Percentiles rank a stretch among this genome's conserved stretches.
Evolutionary conservation across 2,797 vertebrate species (phyloP).

Genomic region (Manis crassicaudata): DNA sequence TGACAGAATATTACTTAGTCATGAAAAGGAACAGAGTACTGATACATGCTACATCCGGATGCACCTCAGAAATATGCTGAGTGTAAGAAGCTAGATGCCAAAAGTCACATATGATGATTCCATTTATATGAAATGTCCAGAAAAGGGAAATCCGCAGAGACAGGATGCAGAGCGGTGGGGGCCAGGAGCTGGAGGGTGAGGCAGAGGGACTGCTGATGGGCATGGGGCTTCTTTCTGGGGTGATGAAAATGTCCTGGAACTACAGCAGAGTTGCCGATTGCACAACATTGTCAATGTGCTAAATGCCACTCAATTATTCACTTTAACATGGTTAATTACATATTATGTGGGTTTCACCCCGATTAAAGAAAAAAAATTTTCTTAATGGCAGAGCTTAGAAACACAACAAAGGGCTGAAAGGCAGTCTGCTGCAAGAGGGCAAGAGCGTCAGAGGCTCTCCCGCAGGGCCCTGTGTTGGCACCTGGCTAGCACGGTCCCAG

Average conservation of each 20-base stretch:
- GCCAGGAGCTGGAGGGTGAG: neutral
- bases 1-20: neutral
- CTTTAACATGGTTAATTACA: neutral
- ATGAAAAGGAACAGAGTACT: neutral
- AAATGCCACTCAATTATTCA: neutral
- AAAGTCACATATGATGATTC: neutral
- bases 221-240: neutral
- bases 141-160: neutral
- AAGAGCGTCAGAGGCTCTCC: neutral
- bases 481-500: neutral
- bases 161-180: neutral
- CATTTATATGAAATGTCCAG: neutral
- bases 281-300: neutral
- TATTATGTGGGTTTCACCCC: neutral
- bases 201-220: neutral
- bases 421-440: neutral
- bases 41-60: accelerated
- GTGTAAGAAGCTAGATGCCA: neutral
- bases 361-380: neutral
- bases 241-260: neutral
- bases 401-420: neutral
- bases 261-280: neutral
- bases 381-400: neutral
- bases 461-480: neutral
- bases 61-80: neutral